A percentile compares a stretch with the other conserved stretches of the same genome.
These are phyloP conservation scores for Blomia tropicalis DNA, from an alignment of 2,888 invertebrate genomes.

Conservation along the genomic window DNA sequence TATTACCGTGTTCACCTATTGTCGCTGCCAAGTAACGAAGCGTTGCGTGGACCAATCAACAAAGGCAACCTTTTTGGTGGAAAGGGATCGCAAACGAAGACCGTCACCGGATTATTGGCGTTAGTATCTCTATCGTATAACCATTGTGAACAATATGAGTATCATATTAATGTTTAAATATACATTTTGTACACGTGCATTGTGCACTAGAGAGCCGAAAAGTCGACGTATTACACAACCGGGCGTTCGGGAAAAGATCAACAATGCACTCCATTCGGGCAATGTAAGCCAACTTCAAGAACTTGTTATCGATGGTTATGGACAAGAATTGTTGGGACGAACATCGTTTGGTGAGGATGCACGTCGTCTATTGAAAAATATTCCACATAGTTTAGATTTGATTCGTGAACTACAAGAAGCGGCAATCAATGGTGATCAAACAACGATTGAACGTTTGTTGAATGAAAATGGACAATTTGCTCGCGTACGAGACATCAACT, in stretches of 20 bases:
- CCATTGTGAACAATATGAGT: neutral
- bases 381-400: constrained; percentile 27
- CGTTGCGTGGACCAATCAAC: constrained; percentile 12
- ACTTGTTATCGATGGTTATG: constrained; percentile 31
- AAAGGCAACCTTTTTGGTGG: neutral
- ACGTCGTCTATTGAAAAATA: constrained; percentile 54
- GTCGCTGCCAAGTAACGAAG: constrained; percentile 31
- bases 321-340: constrained; percentile 31
- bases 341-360: constrained; percentile 50
- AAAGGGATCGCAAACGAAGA: neutral
- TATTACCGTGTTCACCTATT: constrained; percentile 45
- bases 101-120: neutral
- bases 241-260: constrained; percentile 29
- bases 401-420: constrained; percentile 28
- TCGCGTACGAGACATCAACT: constrained; percentile 28
- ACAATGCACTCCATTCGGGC: constrained; percentile 28
- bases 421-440: constrained; percentile 27
- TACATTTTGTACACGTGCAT: neutral
- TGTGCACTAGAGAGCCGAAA: neutral
- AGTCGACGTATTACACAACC: constrained; percentile 24
- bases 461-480: constrained; percentile 26
- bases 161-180: neutral
- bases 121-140: constrained; percentile 17
- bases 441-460: constrained; percentile 25
- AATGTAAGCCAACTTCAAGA: constrained; percentile 29